A percentile compares a stretch with the other conserved stretches of the same genome.
Conservation (phyloP, 30 jellyfish, hydroid and myxozoan species). For the Cassiopea xamachana region DNA sequence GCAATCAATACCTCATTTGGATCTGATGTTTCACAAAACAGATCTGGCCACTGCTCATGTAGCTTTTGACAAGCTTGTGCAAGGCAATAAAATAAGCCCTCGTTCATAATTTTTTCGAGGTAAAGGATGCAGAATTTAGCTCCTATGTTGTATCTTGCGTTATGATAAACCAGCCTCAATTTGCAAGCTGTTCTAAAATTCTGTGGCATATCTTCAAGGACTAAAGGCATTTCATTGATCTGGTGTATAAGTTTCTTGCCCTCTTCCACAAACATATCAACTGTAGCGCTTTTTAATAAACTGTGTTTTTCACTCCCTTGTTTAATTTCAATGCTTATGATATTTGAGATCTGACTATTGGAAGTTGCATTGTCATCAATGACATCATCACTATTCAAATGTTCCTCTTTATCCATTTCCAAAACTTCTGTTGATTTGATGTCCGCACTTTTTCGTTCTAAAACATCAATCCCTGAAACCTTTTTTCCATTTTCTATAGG, state of each 20-base stretch:
- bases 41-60: slow-evolving; percentile 46
- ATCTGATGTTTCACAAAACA: slow-evolving; percentile 29
- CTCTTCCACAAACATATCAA: slow-evolving; percentile 12
- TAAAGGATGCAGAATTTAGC: slow-evolving; percentile 21
- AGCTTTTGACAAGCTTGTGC: slow-evolving; percentile 32
- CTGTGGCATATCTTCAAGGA: slow-evolving; percentile 36
- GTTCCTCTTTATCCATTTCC: background rate
- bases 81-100: slow-evolving; percentile 42
- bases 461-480: background rate
- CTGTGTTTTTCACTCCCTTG: background rate
- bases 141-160: slow-evolving; percentile 52
- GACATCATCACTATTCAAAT: background rate
- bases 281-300: background rate
- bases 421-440: background rate
- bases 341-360: background rate
- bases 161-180: slow-evolving; percentile 47
- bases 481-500: background rate
- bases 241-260: slow-evolving; percentile 26
- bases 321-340: background rate
- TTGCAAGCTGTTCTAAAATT: slow-evolving; percentile 18
- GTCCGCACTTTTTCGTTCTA: background rate
- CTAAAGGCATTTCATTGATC: slow-evolving; percentile 46
- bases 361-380: background rate
- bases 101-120: slow-evolving; percentile 13
- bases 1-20: slow-evolving; percentile 31